Evolutionary conservation across 2,113 vertebrate genomes (phyloP).

Genomic region (Rhodinocichla rosea): DNA sequence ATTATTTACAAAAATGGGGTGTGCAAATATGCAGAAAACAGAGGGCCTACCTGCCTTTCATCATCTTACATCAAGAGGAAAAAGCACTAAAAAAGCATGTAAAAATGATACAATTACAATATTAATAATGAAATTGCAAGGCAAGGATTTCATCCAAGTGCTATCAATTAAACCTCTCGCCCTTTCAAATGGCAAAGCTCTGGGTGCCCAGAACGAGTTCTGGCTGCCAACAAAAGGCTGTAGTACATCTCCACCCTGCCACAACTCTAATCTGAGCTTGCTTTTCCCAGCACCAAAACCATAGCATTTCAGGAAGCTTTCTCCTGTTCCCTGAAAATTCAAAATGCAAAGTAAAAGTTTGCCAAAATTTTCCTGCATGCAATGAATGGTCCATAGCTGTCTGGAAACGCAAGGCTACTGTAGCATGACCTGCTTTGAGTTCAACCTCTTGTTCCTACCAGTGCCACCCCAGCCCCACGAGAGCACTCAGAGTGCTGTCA

Average conservation of each 20-base stretch:
- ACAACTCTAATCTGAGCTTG: not conserved
- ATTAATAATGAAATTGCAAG: not conserved
- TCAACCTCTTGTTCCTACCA: not conserved
- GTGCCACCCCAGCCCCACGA: accelerated
- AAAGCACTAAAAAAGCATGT: not conserved
- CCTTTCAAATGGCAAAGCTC: not conserved
- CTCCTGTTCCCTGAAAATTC: not conserved
- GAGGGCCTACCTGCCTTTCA: not conserved
- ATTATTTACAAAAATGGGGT: accelerated
- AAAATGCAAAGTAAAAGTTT: not conserved
- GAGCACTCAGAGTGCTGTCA: not conserved
- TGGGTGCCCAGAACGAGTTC: not conserved
- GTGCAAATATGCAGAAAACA: not conserved
- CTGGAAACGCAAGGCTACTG: not conserved
- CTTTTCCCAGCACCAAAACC: not conserved
- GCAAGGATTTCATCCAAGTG: not conserved
- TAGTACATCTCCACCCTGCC: too few species aligned
- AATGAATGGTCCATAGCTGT: accelerated
- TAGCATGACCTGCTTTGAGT: not conserved
- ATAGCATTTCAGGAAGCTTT: not conserved
- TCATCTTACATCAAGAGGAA: not conserved
- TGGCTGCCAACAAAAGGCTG: not conserved
- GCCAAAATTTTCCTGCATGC: not conserved
- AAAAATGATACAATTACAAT: not conserved
- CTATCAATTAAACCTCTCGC: not conserved